These are phyloP conservation scores for Enteromius fasciolatus DNA, from an alignment of 2,797 vertebrate species.

Conservation along the genomic window DNA sequence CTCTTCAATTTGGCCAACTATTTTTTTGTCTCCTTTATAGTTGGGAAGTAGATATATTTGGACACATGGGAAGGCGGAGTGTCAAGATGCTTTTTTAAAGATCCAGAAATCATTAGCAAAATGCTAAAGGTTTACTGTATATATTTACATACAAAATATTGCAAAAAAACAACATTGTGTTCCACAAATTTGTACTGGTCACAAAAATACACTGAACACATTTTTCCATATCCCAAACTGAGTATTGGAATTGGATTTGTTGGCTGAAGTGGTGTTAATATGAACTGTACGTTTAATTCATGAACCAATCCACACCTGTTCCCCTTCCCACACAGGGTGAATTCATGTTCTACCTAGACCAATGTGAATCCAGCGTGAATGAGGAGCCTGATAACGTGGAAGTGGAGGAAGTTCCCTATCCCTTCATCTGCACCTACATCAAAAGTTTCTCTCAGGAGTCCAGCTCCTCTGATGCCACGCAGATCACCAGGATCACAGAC, in stretches of 20 bases:
- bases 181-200: no score
- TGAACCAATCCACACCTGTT: neutral
- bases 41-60: neutral
- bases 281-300: neutral
- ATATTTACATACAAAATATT: neutral
- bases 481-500: slow-evolving; percentile 64
- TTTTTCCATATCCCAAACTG: neutral
- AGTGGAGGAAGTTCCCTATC: slow-evolving; percentile 73
- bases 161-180: neutral
- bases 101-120: neutral
- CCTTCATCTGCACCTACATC: slow-evolving; percentile 75
- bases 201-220: neutral
- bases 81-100: neutral
- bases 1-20: no score
- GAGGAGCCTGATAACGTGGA: slow-evolving; percentile 79
- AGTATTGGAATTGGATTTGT: neutral
- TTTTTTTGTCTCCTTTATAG: neutral
- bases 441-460: slow-evolving; percentile 73
- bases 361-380: slow-evolving; percentile 51
- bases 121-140: neutral
- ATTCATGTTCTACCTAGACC: slow-evolving; percentile 65
- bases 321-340: slow-evolving; percentile 70
- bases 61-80: neutral
- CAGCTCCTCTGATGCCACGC: slow-evolving; percentile 67
- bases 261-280: neutral